These are phyloP conservation scores for Drosophila aldrichi DNA, from an alignment of 2,888 invertebrate species.

Conservation along the genomic window DNA sequence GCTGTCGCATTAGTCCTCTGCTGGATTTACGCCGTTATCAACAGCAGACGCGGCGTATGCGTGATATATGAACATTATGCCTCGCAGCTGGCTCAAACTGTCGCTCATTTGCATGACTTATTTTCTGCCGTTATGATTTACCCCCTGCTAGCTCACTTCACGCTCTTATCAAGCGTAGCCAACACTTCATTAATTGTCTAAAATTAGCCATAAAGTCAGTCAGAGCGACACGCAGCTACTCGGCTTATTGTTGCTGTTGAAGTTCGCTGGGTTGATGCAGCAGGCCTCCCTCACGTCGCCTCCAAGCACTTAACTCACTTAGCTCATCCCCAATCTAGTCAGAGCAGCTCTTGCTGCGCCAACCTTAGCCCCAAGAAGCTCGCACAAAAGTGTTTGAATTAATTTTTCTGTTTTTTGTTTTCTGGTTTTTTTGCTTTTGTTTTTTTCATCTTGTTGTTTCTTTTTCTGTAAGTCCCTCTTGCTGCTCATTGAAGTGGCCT, in stretches of 20 bases:
- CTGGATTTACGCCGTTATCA: constrained; percentile 56
- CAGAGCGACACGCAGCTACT: constrained; percentile 18
- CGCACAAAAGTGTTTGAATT: constrained; percentile 30
- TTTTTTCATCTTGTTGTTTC: constrained; percentile 3
- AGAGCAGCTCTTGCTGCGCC: constrained; percentile 6
- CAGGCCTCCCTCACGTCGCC: constrained; percentile 3
- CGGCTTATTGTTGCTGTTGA: constrained; percentile 14
- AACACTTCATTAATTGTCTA: constrained; percentile 82
- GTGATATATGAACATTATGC: constrained; percentile 55
- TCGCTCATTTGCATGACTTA: constrained; percentile 78
- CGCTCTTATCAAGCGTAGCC: constrained; percentile 74
- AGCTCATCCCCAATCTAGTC: not conserved
- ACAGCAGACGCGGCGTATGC: constrained; percentile 62
- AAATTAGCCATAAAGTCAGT: constrained; percentile 77
- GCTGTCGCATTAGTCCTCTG: not conserved
- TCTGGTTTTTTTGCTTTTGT: constrained; percentile 7
- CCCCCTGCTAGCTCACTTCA: constrained; percentile 26
- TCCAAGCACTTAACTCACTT: constrained; percentile 8
- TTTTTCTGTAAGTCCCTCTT: not conserved
- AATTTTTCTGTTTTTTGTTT: constrained; percentile 30
- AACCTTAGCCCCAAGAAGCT: constrained; percentile 8
- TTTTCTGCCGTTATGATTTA: constrained; percentile 27
- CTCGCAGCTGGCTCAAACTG: constrained; percentile 48
- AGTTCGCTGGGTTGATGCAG: not conserved
- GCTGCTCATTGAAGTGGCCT: constrained; percentile 58